phyloP scores from a whole-genome alignment of 1,140 invertebrate species.

The Hylyphantes graminicola region DNA sequence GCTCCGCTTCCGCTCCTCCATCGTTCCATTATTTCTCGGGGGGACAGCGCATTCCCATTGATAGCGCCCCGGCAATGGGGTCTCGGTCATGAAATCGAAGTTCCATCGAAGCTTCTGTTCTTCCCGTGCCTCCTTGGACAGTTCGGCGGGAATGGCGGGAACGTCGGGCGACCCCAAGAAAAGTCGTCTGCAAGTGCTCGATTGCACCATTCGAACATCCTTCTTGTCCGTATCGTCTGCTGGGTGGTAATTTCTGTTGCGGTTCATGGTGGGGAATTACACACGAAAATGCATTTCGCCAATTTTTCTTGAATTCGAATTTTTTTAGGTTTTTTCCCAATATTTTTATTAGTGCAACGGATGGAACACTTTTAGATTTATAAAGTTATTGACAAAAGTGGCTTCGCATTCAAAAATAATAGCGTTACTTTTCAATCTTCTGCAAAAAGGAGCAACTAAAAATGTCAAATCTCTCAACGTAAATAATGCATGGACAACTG shows the following conservation, averaged over 20 bases:
- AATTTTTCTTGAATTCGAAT: too few relatives aligned
- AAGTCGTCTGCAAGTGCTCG: slow-evolving; percentile 14
- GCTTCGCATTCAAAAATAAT: too few relatives aligned
- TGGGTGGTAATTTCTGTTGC: not conserved
- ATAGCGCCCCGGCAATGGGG: slow-evolving; percentile 54
- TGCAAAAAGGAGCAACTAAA: too few relatives aligned
- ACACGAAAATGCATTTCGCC: not conserved
- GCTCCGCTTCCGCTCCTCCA: not conserved
- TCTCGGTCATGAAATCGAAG: slow-evolving; percentile 54
- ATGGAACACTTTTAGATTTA: too few relatives aligned
- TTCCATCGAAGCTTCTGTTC: slow-evolving; percentile 39
- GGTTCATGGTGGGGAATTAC: slow-evolving; percentile 9
- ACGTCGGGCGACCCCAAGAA: not conserved
- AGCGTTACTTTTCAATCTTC: too few relatives aligned
- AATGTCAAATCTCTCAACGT: too few relatives aligned
- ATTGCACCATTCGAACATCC: slow-evolving; percentile 7
- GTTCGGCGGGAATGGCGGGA: slow-evolving; percentile 1
- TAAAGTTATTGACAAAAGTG: too few relatives aligned
- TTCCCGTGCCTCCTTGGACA: not conserved
- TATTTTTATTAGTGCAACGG: too few relatives aligned
- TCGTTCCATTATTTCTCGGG: too few relatives aligned
- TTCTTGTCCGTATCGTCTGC: slow-evolving; percentile 28
- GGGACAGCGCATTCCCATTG: slow-evolving; percentile 19
- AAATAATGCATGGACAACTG: too few relatives aligned
- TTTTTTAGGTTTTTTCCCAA: too few relatives aligned